phyloP scores from a whole-genome alignment of 1,140 invertebrate genomes.

The Coptotermes formosanus region DNA sequence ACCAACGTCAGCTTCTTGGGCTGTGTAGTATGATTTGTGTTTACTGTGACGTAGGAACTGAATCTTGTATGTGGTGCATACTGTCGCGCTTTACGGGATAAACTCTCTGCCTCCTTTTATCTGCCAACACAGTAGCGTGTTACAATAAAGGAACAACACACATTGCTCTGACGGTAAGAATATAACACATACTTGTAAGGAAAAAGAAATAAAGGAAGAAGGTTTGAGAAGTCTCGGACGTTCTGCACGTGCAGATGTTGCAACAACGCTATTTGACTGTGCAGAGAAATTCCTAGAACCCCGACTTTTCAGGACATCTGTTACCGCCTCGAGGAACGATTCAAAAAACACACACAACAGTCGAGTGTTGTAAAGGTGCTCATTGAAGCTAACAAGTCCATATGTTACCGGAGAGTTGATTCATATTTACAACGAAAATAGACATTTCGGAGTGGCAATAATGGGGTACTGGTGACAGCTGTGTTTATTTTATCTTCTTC shows the following conservation, averaged over 20 bases:
- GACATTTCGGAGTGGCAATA: not conserved
- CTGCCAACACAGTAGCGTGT: no score
- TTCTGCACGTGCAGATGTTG: not conserved
- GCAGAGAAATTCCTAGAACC: not conserved
- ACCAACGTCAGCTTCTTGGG: no score
- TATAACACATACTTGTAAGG: not conserved
- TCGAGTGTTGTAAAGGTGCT: not conserved
- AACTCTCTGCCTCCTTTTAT: no score
- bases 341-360: not conserved
- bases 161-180: no score
- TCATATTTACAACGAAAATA: not conserved
- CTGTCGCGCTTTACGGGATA: no score
- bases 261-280: not conserved
- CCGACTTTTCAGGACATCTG: not conserved
- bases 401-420: not conserved
- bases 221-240: not conserved
- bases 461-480: not conserved
- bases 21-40: no score
- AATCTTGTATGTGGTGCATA: no score
- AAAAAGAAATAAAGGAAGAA: not conserved
- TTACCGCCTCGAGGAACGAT: not conserved
- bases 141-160: no score
- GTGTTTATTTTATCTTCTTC: no score
- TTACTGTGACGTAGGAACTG: no score
- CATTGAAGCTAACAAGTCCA: not conserved